Evolutionary conservation across 2,797 vertebrate genomes (phyloP), one percentile per base, ranked within the genome.

Genomic region (Sebastes itinus): DNA sequence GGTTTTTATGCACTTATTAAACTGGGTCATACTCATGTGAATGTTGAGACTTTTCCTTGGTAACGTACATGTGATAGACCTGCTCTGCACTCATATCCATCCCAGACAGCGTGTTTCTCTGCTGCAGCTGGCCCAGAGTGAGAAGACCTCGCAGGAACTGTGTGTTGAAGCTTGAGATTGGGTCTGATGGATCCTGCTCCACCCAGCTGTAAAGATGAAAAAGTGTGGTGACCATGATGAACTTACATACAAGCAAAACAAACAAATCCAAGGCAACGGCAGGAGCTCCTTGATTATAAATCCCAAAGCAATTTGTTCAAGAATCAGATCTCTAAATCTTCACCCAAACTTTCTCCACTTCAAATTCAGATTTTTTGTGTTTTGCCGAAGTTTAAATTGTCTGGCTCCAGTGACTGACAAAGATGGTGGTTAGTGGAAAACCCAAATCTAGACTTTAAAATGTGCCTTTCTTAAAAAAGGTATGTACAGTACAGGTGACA

Each of bases 61-160:
- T 46, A 28, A 91, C 95, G 65, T 87, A 95, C 95, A 52, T 90
- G 82, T 94, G 94, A 79, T 93, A 92, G 61, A 96, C 88, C 30
- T 94, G 93, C 28, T 94, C 89, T 0, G 91, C 75, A n/a, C 85
- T 83, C 84, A 95, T 94, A 54, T 80, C 71, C 65, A 72, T 85
- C 30, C 2, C 79, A 30, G 89, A 54, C 69, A 78, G 62, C 0
- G 42, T 65, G 68, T 81, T 78, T 68, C 58, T 92, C 78, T 91
- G 85, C 63, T 93, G 94, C 66, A 94, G 86, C 25, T 82, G 75
- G 32, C 93, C 94, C 30, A 95, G 90, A 49, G 85, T 87, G 61
- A 95, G 87, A 32, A 95, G 94, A 7, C 94, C 95, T 63, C 79
- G 83, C 28, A 95, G 86, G 76, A 95, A 93, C 77, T 94, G 93